These are phyloP conservation scores for Amphiprion ocellaris DNA, from an alignment of 2,113 vertebrate species.

Conservation along the genomic window DNA sequence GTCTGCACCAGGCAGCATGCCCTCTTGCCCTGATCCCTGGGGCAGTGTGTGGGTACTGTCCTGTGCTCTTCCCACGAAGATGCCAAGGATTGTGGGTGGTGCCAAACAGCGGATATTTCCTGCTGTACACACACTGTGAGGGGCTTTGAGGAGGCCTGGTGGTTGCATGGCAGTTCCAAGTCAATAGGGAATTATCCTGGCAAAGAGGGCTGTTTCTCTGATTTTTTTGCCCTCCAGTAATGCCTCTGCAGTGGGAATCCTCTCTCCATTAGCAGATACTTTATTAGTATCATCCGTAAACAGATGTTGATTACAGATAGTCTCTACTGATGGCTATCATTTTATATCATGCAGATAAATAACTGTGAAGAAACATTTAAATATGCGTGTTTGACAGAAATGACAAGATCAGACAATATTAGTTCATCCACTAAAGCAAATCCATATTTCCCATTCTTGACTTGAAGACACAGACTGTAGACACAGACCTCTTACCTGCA, in stretches of 20 bases:
- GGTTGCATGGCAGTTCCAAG: constrained; percentile 38
- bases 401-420: constrained; percentile 17
- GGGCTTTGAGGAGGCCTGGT: constrained; percentile 48
- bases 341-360: not conserved
- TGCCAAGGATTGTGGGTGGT: constrained; percentile 61
- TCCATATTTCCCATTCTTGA: constrained; percentile 28
- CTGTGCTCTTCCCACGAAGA: constrained; percentile 50
- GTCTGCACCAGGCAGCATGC: constrained; percentile 72
- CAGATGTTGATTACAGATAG: not conserved
- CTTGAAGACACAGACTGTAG: constrained; percentile 25
- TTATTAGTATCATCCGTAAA: constrained; percentile 34
- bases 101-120: constrained; percentile 59
- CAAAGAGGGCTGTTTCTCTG: constrained; percentile 27
- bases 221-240: constrained; percentile 47
- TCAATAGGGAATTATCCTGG: constrained; percentile 42
- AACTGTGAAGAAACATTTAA: constrained; percentile 6
- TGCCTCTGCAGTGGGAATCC: constrained; percentile 6
- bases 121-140: constrained; percentile 30
- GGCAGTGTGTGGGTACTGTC: constrained; percentile 60
- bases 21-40: constrained; percentile 76
- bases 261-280: constrained; percentile 18
- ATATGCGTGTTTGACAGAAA: not conserved
- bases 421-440: constrained; percentile 12
- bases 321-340: not conserved
- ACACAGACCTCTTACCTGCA: constrained; percentile 39